Percentiles rank a stretch among this genome's conserved stretches.
phyloP scores from a whole-genome alignment of 2,797 vertebrate species.

The Sandelia bainsii region DNA sequence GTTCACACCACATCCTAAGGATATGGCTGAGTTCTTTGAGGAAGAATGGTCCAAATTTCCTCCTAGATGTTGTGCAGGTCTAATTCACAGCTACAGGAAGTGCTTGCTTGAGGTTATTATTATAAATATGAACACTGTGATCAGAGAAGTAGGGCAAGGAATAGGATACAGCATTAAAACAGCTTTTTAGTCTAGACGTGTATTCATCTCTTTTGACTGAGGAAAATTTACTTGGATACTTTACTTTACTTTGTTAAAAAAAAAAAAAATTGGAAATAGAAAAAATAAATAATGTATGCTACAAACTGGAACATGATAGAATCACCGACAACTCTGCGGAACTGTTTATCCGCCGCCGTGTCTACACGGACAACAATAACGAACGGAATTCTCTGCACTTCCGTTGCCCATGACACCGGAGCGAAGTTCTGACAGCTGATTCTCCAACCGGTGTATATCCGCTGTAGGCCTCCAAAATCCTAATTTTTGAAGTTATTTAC shows the following conservation, averaged over 20 bases:
- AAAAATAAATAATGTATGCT: neutral
- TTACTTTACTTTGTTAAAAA: neutral
- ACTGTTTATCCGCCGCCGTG: slow-evolving; percentile 40
- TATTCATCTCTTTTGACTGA: neutral
- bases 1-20: no score
- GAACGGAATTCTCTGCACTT: slow-evolving; percentile 59
- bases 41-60: no score
- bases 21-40: no score
- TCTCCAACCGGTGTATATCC: slow-evolving; percentile 41
- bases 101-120: no score
- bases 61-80: no score
- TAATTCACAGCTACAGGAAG: no score
- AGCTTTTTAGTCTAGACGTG: no score
- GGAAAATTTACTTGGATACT: neutral
- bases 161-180: no score
- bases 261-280: neutral
- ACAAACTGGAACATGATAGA: neutral
- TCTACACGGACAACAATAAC: slow-evolving; percentile 66
- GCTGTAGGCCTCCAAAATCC: neutral
- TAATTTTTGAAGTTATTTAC: neutral
- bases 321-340: slow-evolving; percentile 41
- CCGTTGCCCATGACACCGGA: slow-evolving; percentile 77
- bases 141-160: no score
- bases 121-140: no score
- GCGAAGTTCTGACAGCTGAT: slow-evolving; percentile 79